These are phyloP conservation scores for Coreoperca whiteheadi DNA, from an alignment of 2,113 vertebrate genomes.

Conservation along the genomic window DNA sequence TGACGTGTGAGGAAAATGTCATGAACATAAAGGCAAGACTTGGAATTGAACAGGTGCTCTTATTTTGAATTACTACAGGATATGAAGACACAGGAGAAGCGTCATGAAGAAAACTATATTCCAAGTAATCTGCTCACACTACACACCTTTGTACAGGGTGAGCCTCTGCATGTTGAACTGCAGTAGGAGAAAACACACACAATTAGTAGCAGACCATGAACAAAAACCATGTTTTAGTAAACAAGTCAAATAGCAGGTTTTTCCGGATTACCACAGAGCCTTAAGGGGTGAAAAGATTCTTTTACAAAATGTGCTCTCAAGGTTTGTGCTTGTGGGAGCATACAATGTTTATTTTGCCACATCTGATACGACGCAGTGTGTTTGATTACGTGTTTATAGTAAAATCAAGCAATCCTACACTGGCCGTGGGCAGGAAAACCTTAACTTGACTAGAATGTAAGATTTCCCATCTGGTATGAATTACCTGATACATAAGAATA, in stretches of 20 bases:
- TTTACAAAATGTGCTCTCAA: neutral
- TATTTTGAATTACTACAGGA: neutral
- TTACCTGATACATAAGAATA: neutral
- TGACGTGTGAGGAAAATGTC: neutral
- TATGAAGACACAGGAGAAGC: neutral
- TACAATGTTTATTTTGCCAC: neutral
- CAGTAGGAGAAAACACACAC: neutral
- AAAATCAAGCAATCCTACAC: neutral
- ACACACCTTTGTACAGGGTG: slow-evolving; percentile 75
- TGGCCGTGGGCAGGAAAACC: neutral
- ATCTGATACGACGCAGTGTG: neutral
- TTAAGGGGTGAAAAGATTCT: neutral
- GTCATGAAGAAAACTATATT: neutral
- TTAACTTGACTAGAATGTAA: too few species aligned
- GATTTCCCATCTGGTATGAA: neutral
- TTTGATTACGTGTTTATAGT: too few species aligned
- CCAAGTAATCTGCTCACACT: neutral
- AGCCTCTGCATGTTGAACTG: slow-evolving; percentile 75
- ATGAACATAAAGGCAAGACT: neutral
- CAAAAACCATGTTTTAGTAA: neutral
- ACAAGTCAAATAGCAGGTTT: neutral
- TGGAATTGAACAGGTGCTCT: neutral
- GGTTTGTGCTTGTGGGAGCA: neutral
- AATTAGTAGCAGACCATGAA: slow-evolving; percentile 1
- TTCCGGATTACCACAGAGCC: neutral